phyloP scores from a whole-genome alignment of 1,140 invertebrate genomes.

The Aphis craccivora region DNA sequence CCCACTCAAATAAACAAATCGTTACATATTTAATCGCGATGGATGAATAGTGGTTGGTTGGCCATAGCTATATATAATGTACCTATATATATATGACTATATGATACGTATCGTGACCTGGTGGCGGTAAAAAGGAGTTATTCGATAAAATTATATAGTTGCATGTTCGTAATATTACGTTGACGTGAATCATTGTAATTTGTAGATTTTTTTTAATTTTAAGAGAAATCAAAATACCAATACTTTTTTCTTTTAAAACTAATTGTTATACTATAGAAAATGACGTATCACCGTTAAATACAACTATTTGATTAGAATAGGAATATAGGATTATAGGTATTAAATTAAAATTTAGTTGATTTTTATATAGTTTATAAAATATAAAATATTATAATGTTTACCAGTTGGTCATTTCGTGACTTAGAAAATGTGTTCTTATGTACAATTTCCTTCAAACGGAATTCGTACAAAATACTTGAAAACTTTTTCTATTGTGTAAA shows the following conservation, averaged over 20 bases:
- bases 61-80: neutral
- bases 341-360: neutral
- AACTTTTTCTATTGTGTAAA: neutral
- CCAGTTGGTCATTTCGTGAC: neutral
- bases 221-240: neutral
- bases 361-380: neutral
- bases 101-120: neutral
- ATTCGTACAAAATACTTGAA: neutral
- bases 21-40: slow-evolving; percentile 53
- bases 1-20: slow-evolving; percentile 7
- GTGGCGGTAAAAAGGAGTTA: neutral
- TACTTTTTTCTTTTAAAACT: neutral
- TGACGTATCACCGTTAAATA: neutral
- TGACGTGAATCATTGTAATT: neutral
- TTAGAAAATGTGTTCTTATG: neutral
- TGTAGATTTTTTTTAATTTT: neutral
- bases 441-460: neutral
- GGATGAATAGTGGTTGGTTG: neutral
- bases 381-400: neutral
- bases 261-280: neutral
- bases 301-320: neutral
- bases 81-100: no score
- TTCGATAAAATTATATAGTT: slow-evolving; percentile 22
- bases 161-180: neutral
- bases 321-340: neutral